Evolutionary conservation across 2,888 invertebrate genomes (phyloP).

Genomic region (Chironomus riparius): DNA sequence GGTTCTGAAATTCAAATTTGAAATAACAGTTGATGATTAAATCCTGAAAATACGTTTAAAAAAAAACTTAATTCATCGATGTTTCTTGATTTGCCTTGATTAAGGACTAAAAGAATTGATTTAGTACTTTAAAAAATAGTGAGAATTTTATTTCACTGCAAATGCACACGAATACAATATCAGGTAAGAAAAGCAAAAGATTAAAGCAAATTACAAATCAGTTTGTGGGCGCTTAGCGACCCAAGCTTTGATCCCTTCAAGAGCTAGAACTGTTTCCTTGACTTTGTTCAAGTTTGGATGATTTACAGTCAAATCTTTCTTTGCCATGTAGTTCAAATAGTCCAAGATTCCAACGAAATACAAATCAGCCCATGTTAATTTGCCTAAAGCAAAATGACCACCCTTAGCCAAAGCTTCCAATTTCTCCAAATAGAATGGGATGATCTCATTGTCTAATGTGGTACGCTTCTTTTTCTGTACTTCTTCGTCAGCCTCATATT

Average conservation of each 20-base stretch:
- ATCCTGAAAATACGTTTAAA: too few species aligned
- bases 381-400: conserved; percentile 11
- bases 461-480: conserved; percentile 38
- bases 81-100: too few species aligned
- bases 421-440: conserved; percentile 39
- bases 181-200: neutral
- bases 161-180: too few species aligned
- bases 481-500: conserved; percentile 22
- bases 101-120: too few species aligned
- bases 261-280: conserved; percentile 41
- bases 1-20: too few species aligned
- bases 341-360: conserved; percentile 44
- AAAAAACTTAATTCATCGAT: too few species aligned
- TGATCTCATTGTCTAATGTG: conserved; percentile 45
- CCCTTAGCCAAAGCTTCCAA: conserved; percentile 1
- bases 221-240: conserved; percentile 45
- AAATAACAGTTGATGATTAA: too few species aligned
- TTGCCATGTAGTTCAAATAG: conserved; percentile 43
- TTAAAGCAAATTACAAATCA: conserved; percentile 1
- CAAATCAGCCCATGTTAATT: conserved; percentile 49
- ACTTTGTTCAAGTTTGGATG: conserved; percentile 45
- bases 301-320: conserved; percentile 41
- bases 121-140: neutral
- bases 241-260: conserved; percentile 48
- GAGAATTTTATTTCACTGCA: neutral